Percentiles rank a stretch among this genome's conserved stretches.
These are phyloP conservation scores for Sitophilus oryzae DNA, from an alignment of 1,140 invertebrate species.

Conservation along the genomic window DNA sequence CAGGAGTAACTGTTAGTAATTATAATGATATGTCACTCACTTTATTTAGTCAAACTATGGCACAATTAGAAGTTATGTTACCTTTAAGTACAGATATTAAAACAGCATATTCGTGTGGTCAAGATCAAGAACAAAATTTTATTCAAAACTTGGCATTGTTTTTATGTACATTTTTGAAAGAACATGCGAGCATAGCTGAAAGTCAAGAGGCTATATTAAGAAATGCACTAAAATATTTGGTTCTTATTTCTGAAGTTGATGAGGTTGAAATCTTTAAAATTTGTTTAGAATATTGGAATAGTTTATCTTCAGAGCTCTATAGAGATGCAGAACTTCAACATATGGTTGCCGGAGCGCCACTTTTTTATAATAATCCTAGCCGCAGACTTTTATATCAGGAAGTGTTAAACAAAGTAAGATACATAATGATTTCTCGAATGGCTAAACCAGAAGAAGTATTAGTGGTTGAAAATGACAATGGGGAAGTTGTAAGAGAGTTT, in stretches of 20 bases:
- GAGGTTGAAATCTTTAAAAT: conserved; percentile 99
- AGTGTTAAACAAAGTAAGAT: conserved; percentile 85
- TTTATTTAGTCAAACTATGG: conserved; percentile 86
- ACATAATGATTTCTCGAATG: conserved; percentile 99
- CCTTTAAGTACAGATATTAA: conserved; percentile 86
- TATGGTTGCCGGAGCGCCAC: conserved; percentile 42
- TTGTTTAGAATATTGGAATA: conserved; percentile 98
- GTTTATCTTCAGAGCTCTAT: conserved; percentile 86
- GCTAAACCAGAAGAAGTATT: conserved; percentile 99
- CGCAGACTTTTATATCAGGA: conserved; percentile 45
- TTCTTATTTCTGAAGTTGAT: conserved; percentile 97
- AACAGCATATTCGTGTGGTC: conserved; percentile 85
- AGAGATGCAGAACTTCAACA: conserved; percentile 53
- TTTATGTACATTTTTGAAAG: conserved; percentile 93
- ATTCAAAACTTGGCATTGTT: conserved; percentile 98
- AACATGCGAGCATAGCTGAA: conserved; percentile 86
- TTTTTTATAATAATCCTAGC: conserved; percentile 43
- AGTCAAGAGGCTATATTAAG: conserved; percentile 66
- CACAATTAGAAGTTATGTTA: conserved; percentile 86
- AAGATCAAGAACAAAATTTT: conserved; percentile 97
- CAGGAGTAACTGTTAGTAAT: conserved; percentile 76
- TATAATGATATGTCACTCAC: conserved; percentile 90
- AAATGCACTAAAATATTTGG: conserved; percentile 87
- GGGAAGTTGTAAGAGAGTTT: conserved; percentile 98
- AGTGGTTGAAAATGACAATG: conserved; percentile 99